Base-by-base conservation (phyloP, 2,888 invertebrate species). In the Neoscelio sp. region DNA sequence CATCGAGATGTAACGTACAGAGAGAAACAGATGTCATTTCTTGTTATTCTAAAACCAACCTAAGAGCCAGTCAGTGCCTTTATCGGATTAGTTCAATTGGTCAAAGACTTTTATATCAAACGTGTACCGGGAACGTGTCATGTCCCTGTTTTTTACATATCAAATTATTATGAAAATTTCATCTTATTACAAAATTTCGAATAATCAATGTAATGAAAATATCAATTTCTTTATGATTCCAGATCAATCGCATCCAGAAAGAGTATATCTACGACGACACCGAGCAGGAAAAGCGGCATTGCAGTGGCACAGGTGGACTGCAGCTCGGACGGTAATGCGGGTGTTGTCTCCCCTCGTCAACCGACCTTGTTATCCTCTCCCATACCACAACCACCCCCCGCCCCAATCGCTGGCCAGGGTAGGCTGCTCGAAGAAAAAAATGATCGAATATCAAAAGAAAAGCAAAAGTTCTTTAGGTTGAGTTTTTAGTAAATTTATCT, bases 391-490 rank as follows among this genome's bases (percentile, higher is more conserved):
- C 86, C 88, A 87, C 86, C 87, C 86, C 87, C 87, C 87, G 86
- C 82, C 82, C 77, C 58, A 68, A 82, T 86, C 81, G 82, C 85
- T 82, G 89, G 88, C 86, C 89, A 89, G 87, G 90, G 90, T 89
- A 89, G 89, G 90, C 90, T 90, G 83, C 92, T 92, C 82, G 92
- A 92, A 84, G 93, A 92, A 87, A 93, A 93, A 89, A 92, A 94
- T 91, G 95, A 95, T 91, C 93, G 93, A 89, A 95, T 96, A 93
- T 96, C 96, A 82, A 95, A 95, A 92, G 96, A 96, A 92, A 96
- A 96, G 91, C 96, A 95, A 91, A 96, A 96, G 91, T 96, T 96
- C 92, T 96, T 96, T 92, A 92, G 95, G 90, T 93, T 94, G 89
- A 73, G 71, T n/a, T n/a, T n/a, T n/a, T n/a, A n/a, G n/a, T n/a